Evolutionary conservation across 2,888 invertebrate genomes (phyloP), one percentile per base, ranked within the genome.

Genomic region (Volucella zonaria): DNA sequence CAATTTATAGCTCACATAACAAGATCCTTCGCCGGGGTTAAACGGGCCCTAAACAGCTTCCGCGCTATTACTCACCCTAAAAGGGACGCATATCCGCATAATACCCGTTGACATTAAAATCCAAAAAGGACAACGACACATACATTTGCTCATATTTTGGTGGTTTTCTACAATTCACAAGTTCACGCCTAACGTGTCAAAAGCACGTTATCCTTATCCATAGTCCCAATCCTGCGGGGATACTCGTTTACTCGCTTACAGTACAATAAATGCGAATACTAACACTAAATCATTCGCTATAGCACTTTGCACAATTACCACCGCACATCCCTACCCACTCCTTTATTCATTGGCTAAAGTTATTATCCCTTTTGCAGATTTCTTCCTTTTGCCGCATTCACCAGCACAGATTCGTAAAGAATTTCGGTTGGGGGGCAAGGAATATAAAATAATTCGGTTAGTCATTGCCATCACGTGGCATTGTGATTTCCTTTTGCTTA

Each of bases 381-480:
- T 59, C 42, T 56, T 47, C 61, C 10, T 18, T 11, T 18, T 4
- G 3, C 3, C 64, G 8, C 42, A 18, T 47, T 18, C 58, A 31
- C 11, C 2, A 61, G 31, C 15, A 61, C 71, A 42, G 47, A 52
- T 71, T 52, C 61, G 52, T 59, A 31, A 31, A 31, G 31, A 31
- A 31, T 31, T 40, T 12, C n/a, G 18, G 9, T 42, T n/a, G 10
- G 11, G 23, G 15, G 9, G 23, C 23, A 43, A 23, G 54, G 62
- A 14, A 54, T 31, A 6, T 47, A 38, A 64, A 56, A 62, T 64
- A 74, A 64, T 64, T 62, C 62, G 54, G 52, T 64, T 62, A 73
- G 73, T 73, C 73, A 73, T 62, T 62, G 73, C 62, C 52, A 45
- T 73, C 62, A 73, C 73, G 73, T 74, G 62, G 45, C 14, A 54